Conservation (phyloP, 2,888 invertebrate species). For the Aphidius colemani region DNA sequence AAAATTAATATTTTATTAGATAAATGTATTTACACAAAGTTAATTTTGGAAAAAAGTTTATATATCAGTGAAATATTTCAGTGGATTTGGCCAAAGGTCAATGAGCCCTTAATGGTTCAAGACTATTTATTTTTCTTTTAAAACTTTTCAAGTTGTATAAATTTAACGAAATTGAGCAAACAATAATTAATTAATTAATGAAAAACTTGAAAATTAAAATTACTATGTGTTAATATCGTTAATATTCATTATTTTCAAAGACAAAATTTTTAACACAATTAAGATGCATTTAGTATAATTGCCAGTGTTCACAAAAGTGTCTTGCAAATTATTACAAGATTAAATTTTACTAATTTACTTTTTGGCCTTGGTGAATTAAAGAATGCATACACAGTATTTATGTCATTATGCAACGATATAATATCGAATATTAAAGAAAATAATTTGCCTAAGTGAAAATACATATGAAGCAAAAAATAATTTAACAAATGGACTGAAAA, state of each 20-base stretch:
- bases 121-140: too few species aligned
- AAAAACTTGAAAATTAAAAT: neutral
- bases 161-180: neutral
- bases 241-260: slow-evolving; percentile 30
- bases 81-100: too few species aligned
- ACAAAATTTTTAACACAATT: slow-evolving; percentile 19
- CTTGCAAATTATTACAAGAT: slow-evolving; percentile 20
- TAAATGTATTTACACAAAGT: too few species aligned
- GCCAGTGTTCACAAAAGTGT: slow-evolving; percentile 31
- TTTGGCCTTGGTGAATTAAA: neutral
- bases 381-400: slow-evolving; percentile 5
- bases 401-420: neutral
- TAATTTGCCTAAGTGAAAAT: neutral
- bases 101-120: too few species aligned
- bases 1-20: too few species aligned
- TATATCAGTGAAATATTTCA: too few species aligned
- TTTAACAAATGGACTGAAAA: neutral
- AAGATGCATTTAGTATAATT: slow-evolving; percentile 43
- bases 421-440: neutral
- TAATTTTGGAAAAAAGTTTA: too few species aligned
- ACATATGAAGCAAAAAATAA: neutral
- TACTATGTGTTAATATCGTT: too few species aligned
- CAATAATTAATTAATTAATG: slow-evolving; percentile 42
- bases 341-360: slow-evolving; percentile 21
- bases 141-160: too few species aligned